Evolutionary conservation across 1,140 invertebrate genomes (phyloP).

Genomic region (Thrips palmi): DNA sequence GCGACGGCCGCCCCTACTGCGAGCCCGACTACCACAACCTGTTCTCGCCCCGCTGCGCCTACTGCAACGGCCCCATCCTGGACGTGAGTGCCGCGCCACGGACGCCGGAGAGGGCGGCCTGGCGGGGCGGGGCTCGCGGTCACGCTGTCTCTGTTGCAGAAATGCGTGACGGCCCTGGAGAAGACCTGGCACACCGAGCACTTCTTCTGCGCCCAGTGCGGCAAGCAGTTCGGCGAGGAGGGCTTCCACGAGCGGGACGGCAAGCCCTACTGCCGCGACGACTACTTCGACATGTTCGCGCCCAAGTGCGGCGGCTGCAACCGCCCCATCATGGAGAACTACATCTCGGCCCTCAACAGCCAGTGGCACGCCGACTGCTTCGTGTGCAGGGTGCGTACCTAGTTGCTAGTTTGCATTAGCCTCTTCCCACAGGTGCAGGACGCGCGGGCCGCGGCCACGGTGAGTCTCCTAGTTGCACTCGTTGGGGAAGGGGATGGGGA

Average conservation of each 20-base stretch:
- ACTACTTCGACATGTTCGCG: slow-evolving; percentile 98
- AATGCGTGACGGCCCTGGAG: slow-evolving; percentile 96
- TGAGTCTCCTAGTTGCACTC: too few species aligned
- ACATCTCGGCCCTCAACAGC: slow-evolving; percentile 90
- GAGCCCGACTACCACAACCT: slow-evolving; percentile 96
- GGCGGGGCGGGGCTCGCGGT: background rate
- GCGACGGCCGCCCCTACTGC: slow-evolving; percentile 91
- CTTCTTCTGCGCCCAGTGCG: slow-evolving; percentile 97
- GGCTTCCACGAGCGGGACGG: slow-evolving; percentile 89
- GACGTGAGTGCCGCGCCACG: slow-evolving; percentile 48
- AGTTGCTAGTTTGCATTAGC: too few species aligned
- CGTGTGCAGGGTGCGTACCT: slow-evolving; percentile 91
- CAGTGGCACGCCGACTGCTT: slow-evolving; percentile 99
- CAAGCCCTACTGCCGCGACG: slow-evolving; percentile 83
- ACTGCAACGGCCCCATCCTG: slow-evolving; percentile 95
- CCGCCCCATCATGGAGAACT: slow-evolving; percentile 95
- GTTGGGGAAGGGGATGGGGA: too few species aligned
- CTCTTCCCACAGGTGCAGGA: too few species aligned
- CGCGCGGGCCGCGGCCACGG: too few species aligned
- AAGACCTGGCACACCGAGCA: slow-evolving; percentile 99
- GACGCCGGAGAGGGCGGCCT: background rate
- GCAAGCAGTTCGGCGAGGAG: slow-evolving; percentile 90
- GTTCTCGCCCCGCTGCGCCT: slow-evolving; percentile 93
- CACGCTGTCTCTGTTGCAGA: slow-evolving; percentile 40
- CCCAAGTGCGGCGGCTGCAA: slow-evolving; percentile 96